Base-by-base conservation (phyloP, 2,888 invertebrate species). In the Apotomis betuletana region DNA sequence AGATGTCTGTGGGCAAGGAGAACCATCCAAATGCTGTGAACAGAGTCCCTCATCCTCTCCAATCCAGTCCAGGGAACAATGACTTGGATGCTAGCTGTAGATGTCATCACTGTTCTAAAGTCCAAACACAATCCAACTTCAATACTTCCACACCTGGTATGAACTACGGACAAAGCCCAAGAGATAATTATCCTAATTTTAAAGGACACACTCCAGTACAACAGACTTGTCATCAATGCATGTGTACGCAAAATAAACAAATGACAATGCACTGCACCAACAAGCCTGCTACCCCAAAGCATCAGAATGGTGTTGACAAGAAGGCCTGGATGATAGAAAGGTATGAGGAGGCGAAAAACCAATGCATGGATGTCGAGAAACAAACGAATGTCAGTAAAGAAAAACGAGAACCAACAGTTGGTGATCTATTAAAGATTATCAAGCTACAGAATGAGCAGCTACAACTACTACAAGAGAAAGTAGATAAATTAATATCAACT, bases 361-460 rank as follows among this genome's bases (percentile, higher is more conserved):
- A 83, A 5, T 80, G 82, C 15, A 81, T 83, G 75, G 88, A 89
- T 60, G 75, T 90, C 51, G 88, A 90, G 75, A 87, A 84, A 76
- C 86, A 87, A 76, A 81, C 79, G 8, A 87, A 83, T 74, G 62
- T 89, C 9, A 71, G 74, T 0, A 91, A 90, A 76, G 91, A 92
- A 61, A 91, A 89, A 78, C 82, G 89, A 70, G 94, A 94, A 79
- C 94, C 94, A 9, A 94, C 94, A 36, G 93, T 94, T 36, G 89
- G 91, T 69, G 95, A 96, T 80, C 85, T 96, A 67, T 91, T 95
- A 74, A 94, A 95, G 82, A 94, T 96, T 73, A 95, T 96, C 58
- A 94, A 95, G 81, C 90, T 94, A 69, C 96, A 96, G 84, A 96
- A 95, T 86, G 95, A 96, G 77, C 96, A 96, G 80, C 86, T 96